A percentile compares a stretch with the other conserved stretches of the same genome.
phyloP scores from a whole-genome alignment of 2,797 vertebrate genomes.

The Bovichtus diacanthus region DNA sequence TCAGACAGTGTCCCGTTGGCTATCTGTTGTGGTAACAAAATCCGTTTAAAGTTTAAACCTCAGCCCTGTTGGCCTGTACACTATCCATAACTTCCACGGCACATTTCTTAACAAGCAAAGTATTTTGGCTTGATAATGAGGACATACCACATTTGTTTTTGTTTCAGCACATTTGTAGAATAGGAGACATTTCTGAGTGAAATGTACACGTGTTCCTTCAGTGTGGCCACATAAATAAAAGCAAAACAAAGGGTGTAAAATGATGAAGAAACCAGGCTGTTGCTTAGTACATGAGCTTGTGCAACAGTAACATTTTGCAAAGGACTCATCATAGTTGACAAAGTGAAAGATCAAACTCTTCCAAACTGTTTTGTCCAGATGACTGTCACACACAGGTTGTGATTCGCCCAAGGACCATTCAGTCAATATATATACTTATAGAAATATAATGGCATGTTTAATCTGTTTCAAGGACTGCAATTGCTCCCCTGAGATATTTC shows the following conservation, averaged over 20 bases:
- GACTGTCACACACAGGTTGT: background rate
- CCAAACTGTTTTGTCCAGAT: background rate
- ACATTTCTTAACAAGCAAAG: slow-evolving; percentile 54
- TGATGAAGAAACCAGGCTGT: background rate
- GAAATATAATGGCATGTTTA: background rate
- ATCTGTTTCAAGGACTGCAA: background rate
- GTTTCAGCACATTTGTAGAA: slow-evolving; percentile 10
- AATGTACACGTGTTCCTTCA: background rate
- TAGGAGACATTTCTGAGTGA: slow-evolving; percentile 9
- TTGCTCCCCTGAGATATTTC: slow-evolving; percentile 2
- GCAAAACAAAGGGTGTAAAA: slow-evolving; percentile 31
- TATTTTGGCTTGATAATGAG: slow-evolving; percentile 44
- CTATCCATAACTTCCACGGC: slow-evolving; percentile 41
- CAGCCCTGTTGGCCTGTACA: slow-evolving; percentile 18
- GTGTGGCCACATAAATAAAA: slow-evolving; percentile 21
- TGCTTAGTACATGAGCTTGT: slow-evolving; percentile 5
- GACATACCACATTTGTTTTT: slow-evolving; percentile 31
- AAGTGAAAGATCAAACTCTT: slow-evolving; percentile 7
- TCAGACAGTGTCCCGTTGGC: slow-evolving; percentile 1
- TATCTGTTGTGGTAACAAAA: slow-evolving; percentile 29
- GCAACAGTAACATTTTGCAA: slow-evolving; percentile 33
- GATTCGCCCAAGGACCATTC: background rate
- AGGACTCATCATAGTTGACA: background rate
- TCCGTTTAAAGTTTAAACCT: slow-evolving; percentile 23
- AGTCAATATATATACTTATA: background rate